Evolutionary conservation across 2,888 invertebrate genomes (phyloP).

Genomic region (Epinotia brunnichana): DNA sequence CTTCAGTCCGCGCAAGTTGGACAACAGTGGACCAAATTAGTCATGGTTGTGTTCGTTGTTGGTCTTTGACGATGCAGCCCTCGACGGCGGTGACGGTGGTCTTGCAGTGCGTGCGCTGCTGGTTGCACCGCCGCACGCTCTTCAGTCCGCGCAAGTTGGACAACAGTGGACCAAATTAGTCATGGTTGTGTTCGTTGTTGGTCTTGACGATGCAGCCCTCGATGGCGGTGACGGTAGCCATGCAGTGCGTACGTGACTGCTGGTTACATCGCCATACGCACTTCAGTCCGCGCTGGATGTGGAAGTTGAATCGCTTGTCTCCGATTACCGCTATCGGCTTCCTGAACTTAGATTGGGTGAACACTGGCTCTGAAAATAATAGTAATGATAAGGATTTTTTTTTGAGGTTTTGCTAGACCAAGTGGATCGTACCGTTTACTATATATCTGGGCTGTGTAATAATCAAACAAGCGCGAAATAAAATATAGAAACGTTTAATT

Average conservation of each 20-base stretch:
- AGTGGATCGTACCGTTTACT: not conserved
- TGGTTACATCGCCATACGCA: constrained; percentile 31
- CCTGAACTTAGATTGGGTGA: constrained; percentile 34
- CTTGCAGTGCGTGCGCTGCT: too few species aligned
- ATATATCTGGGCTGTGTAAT: not conserved
- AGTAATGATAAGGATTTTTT: not conserved
- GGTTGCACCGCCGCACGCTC: too few species aligned
- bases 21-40: too few species aligned
- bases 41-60: too few species aligned
- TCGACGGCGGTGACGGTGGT: too few species aligned
- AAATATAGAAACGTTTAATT: not conserved
- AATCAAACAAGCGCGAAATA: not conserved
- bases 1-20: too few species aligned
- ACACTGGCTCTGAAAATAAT: constrained; percentile 34
- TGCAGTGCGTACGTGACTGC: constrained; percentile 28
- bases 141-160: too few species aligned
- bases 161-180: too few species aligned
- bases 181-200: too few species aligned
- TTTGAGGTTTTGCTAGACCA: not conserved
- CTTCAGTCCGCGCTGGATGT: constrained; percentile 19
- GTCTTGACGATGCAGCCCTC: too few species aligned
- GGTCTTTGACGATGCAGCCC: too few species aligned
- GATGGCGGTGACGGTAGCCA: constrained; percentile 15
- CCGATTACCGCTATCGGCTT: constrained; percentile 42
- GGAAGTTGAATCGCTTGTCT: constrained; percentile 40